Percentiles rank a stretch among this genome's conserved stretches.
Conservation (phyloP, 2,888 invertebrate genomes). For the Euzetes globulus region DNA sequence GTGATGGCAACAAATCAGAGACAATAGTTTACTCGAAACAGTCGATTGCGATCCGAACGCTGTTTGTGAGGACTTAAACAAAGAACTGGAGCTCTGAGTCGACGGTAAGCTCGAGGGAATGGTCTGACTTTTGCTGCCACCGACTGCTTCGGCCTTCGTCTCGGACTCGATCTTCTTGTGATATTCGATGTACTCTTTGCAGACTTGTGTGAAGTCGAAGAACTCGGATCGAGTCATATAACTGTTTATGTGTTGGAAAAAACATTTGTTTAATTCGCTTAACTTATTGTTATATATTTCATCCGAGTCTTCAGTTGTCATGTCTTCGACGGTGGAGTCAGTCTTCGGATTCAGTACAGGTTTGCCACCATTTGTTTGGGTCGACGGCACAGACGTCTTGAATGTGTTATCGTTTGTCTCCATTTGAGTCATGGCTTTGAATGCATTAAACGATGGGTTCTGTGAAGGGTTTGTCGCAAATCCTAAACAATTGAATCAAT, state of each 20-base stretch:
- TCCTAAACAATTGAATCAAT: background rate
- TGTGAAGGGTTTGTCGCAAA: background rate
- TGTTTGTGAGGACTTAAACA: no score
- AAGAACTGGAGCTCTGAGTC: no score
- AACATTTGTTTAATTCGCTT: conserved; percentile 13
- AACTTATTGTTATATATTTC: background rate
- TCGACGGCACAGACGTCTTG: background rate
- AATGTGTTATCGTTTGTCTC: background rate
- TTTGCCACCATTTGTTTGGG: background rate
- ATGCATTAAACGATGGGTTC: background rate
- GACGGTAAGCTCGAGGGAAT: no score
- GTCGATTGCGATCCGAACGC: no score
- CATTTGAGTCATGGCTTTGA: background rate
- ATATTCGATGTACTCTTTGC: conserved; percentile 29
- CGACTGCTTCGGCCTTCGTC: background rate
- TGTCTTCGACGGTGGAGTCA: background rate
- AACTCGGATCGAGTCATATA: conserved; percentile 8
- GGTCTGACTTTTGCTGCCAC: background rate
- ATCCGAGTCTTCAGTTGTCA: background rate
- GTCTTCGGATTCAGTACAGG: background rate
- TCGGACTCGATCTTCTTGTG: conserved; percentile 15
- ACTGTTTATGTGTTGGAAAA: conserved; percentile 15
- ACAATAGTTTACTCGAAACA: no score
- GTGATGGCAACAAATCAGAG: no score
- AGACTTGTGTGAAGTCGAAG: conserved; percentile 25